Conservation (phyloP, 1,140 invertebrate genomes). For the Drosophila parvula region DNA sequence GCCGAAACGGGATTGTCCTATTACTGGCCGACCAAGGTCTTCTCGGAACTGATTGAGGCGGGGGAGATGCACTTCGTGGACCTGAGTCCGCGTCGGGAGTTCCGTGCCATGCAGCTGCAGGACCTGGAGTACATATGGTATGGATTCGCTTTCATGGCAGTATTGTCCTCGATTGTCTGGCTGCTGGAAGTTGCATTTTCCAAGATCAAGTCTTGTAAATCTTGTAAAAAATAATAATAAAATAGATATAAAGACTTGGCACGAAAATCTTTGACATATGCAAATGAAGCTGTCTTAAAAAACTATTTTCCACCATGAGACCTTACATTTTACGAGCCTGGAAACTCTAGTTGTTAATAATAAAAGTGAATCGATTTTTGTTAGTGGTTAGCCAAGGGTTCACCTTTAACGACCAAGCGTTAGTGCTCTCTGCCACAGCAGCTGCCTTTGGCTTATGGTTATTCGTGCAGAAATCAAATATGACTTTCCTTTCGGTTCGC, state of each 20-base stretch:
- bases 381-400: constrained; percentile 22
- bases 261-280: neutral
- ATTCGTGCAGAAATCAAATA: constrained; percentile 35
- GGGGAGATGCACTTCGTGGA: constrained; percentile 59
- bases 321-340: neutral
- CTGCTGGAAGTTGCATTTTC: constrained; percentile 40
- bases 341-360: constrained; percentile 2
- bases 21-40: constrained; percentile 51
- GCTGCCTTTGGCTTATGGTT: constrained; percentile 24
- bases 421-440: neutral
- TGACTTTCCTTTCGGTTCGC: constrained; percentile 31
- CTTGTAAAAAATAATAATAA: constrained; percentile 13
- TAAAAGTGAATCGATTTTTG: constrained; percentile 18
- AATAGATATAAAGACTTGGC: neutral
- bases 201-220: neutral
- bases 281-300: neutral
- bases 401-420: constrained; percentile 12
- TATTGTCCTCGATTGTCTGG: constrained; percentile 34
- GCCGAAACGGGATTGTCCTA: constrained; percentile 47
- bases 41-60: constrained; percentile 62
- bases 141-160: constrained; percentile 57
- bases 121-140: constrained; percentile 75
- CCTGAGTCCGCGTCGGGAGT: constrained; percentile 55
- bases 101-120: constrained; percentile 65
- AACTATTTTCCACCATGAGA: constrained; percentile 1